phyloP scores from a whole-genome alignment of 2,888 invertebrate species.

The Lepidochrysops patricia region DNA sequence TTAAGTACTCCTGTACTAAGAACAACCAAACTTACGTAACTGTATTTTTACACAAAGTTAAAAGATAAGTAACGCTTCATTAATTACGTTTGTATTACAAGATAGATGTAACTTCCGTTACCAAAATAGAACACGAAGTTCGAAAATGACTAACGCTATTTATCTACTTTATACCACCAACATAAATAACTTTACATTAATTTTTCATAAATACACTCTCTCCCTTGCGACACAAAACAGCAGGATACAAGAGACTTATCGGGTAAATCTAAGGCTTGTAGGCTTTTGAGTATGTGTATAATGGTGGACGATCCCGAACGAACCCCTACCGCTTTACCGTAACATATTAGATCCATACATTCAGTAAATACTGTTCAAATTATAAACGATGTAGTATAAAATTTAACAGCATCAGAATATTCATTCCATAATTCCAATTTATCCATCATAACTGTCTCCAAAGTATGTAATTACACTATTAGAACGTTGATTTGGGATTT shows the following conservation, averaged over 20 bases:
- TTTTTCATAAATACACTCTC: neutral
- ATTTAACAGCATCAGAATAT: neutral
- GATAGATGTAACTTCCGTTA: no score
- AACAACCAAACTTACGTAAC: no score
- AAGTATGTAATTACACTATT: slow-evolving; percentile 13
- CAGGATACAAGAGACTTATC: neutral
- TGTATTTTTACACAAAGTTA: no score
- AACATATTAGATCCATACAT: neutral
- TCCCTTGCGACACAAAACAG: neutral
- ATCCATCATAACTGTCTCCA: neutral
- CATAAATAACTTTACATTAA: neutral
- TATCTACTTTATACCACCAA: neutral
- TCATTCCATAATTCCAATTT: neutral
- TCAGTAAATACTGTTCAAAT: neutral
- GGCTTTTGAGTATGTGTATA: slow-evolving; percentile 1
- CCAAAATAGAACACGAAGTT: no score
- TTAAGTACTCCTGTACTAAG: no score
- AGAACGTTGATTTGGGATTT: slow-evolving; percentile 23
- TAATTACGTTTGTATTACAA: no score
- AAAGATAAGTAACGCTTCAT: no score
- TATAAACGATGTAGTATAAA: neutral
- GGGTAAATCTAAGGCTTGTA: slow-evolving; percentile 2
- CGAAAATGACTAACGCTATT: no score
- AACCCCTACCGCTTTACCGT: neutral
- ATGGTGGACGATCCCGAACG: neutral